Evolutionary conservation across 1,140 invertebrate genomes (phyloP).

Genomic region (Andricus grossulariae): DNA sequence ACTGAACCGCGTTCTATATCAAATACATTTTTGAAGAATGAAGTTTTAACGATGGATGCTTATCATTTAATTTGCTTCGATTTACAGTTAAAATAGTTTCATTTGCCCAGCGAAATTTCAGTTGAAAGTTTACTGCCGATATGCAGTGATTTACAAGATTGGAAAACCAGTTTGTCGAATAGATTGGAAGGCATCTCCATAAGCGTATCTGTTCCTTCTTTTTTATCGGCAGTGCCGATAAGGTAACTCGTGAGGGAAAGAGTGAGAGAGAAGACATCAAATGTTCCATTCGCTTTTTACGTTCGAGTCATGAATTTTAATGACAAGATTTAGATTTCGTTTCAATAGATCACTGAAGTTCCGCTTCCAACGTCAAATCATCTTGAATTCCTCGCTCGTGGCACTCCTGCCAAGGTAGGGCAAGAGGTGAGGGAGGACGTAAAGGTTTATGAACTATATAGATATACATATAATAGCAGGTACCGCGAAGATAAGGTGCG

Average conservation of each 20-base stretch:
- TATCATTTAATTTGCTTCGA: slow-evolving; percentile 20
- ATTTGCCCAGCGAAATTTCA: slow-evolving; percentile 26
- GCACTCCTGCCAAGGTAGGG: not conserved
- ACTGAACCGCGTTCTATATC: slow-evolving; percentile 2
- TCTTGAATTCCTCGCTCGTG: slow-evolving; percentile 12
- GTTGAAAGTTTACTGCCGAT: slow-evolving; percentile 24
- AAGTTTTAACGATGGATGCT: not conserved
- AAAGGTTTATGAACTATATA: not conserved
- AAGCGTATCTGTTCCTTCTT: slow-evolving; percentile 8
- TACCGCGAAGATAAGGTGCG: not conserved
- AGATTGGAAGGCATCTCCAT: slow-evolving; percentile 25
- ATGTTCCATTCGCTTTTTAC: not conserved
- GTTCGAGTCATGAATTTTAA: slow-evolving; percentile 18
- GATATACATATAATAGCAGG: no score
- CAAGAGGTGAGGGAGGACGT: not conserved
- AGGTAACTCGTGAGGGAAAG: not conserved
- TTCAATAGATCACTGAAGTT: slow-evolving; percentile 21
- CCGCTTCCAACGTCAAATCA: slow-evolving; percentile 12
- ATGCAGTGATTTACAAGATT: slow-evolving; percentile 23
- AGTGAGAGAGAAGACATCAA: not conserved
- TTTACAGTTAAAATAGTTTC: slow-evolving; percentile 27
- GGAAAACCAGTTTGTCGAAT: slow-evolving; percentile 16
- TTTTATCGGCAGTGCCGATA: not conserved
- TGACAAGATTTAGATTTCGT: not conserved
- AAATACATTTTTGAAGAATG: not conserved